phyloP scores from a whole-genome alignment of 2,113 vertebrate species.

The Pedionomus torquatus region DNA sequence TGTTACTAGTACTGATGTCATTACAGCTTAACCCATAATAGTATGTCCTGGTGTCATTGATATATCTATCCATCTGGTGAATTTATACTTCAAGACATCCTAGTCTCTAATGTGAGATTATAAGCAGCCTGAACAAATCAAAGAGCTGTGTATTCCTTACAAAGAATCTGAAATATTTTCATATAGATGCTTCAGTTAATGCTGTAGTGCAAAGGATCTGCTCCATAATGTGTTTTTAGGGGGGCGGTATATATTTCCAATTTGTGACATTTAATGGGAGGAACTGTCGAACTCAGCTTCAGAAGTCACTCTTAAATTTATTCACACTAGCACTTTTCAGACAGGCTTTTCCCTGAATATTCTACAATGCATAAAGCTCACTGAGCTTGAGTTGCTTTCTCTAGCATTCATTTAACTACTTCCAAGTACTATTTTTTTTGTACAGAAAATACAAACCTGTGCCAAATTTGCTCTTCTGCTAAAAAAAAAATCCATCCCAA shows the following conservation, averaged over 20 bases:
- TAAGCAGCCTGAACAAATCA: neutral
- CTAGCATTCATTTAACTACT: neutral
- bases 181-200: neutral
- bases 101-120: neutral
- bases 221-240: neutral
- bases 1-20: neutral
- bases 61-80: neutral
- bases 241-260: neutral
- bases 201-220: neutral
- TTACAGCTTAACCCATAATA: neutral
- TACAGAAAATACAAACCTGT: neutral
- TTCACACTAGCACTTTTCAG: constrained; percentile 20
- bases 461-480: constrained; percentile 9
- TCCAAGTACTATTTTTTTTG: neutral
- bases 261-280: neutral
- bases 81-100: neutral
- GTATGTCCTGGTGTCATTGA: neutral
- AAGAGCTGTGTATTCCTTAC: neutral
- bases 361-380: neutral
- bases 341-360: neutral
- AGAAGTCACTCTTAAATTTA: neutral
- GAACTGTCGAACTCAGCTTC: neutral
- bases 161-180: neutral
- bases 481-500: neutral
- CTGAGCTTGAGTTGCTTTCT: neutral